Conservation (phyloP, 1,140 invertebrate genomes). For the Diuraphis noxia region DNA sequence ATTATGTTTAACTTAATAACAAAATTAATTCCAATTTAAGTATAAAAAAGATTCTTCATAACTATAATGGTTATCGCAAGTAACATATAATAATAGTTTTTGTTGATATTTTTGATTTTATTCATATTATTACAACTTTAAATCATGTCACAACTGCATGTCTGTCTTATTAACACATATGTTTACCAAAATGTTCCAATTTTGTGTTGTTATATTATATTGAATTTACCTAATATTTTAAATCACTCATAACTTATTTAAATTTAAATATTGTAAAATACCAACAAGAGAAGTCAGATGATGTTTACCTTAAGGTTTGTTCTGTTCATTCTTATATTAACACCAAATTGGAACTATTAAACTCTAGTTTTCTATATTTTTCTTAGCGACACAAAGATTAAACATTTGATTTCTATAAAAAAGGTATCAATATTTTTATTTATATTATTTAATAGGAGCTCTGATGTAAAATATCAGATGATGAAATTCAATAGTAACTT, state of each 20-base stretch:
- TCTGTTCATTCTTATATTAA: not conserved
- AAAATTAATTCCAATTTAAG: too few relatives aligned
- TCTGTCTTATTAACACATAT: not conserved
- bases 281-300: not conserved
- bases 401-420: not conserved
- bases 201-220: not conserved
- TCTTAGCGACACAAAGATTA: too few relatives aligned
- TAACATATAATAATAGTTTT: not conserved
- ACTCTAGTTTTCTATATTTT: not conserved
- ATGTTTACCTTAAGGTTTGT: not conserved
- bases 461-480: constrained; percentile 85
- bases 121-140: not conserved
- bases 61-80: not conserved
- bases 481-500: constrained; percentile 89
- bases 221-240: not conserved
- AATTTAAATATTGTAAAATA: not conserved
- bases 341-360: not conserved
- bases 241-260: not conserved
- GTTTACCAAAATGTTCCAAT: not conserved
- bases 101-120: not conserved
- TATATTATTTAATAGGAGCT: constrained; percentile 59
- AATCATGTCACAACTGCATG: too few relatives aligned
- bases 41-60: not conserved
- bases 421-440: not conserved
- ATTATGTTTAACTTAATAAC: too few relatives aligned